Evolutionary conservation across 2,113 vertebrate genomes (phyloP).

Genomic region (Upupa epops): DNA sequence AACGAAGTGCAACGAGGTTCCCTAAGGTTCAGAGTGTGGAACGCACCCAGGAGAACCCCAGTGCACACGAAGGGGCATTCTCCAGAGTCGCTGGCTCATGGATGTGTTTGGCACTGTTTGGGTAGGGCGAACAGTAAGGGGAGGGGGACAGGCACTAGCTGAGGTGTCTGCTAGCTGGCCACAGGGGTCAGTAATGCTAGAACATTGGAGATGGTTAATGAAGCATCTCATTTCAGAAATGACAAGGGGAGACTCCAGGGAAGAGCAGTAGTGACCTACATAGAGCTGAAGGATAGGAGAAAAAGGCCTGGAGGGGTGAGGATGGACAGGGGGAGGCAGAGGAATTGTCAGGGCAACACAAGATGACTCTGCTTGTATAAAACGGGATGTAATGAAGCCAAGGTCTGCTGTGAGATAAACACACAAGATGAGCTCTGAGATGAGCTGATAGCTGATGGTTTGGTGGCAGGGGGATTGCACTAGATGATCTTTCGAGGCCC

Average conservation of each 20-base stretch:
- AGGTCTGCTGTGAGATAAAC: background rate
- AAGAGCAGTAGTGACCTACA: slow-evolving; percentile 50
- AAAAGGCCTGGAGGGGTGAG: slow-evolving; percentile 27
- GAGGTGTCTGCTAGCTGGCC: slow-evolving; percentile 45
- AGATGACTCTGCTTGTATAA: background rate
- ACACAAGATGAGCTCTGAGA: background rate
- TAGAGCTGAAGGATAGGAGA: slow-evolving; percentile 13
- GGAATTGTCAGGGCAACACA: background rate
- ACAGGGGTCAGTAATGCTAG: slow-evolving; percentile 29
- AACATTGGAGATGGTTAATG: slow-evolving; percentile 50
- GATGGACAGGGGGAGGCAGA: background rate
- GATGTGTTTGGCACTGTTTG: slow-evolving; percentile 16
- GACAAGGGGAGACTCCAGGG: slow-evolving; percentile 24
- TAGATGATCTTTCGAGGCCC: too few relatives aligned
- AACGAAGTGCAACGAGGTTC: slow-evolving; percentile 14
- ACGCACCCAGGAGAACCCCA: background rate
- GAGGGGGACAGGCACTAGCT: slow-evolving; percentile 17
- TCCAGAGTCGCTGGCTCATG: slow-evolving; percentile 21
- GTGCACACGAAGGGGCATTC: slow-evolving; percentile 12
- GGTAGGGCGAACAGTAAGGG: slow-evolving; percentile 24
- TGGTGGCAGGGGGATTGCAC: too few relatives aligned
- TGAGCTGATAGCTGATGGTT: background rate
- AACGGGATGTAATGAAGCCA: slow-evolving; percentile 5
- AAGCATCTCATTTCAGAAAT: slow-evolving; percentile 49
- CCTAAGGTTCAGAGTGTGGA: background rate